Base-by-base conservation (phyloP, 2,888 invertebrate genomes). In the Dicycla oo region DNA sequence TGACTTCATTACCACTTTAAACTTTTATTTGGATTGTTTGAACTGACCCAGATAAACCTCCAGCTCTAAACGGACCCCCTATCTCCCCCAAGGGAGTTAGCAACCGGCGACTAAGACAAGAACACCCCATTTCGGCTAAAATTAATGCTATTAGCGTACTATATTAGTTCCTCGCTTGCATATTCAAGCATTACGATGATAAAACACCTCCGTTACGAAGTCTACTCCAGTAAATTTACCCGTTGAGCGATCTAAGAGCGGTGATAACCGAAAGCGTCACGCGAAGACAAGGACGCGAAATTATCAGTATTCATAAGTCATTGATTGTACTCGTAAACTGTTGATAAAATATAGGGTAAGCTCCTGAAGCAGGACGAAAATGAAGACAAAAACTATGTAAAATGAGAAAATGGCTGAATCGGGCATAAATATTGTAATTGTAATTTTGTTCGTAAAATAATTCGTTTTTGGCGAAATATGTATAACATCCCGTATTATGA, bases 281-380 rank as follows among this genome's bases (percentile, higher is more conserved):
- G 91, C 90, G 86, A 90, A 87, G 86, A 89, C 87, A 87, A 88
- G 85, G 85, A 84, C 86, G 86, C 86, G 75, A 86, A 89, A 86
- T 87, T 87, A 91, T 91, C 89, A 90, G 88, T 86, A 86, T 88
- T 89, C 89, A 91, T 91, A 90, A 89, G 83, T 88, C 87, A 89
- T 80, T 89, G 86, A 88, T 87, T 87, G 58, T 53, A 75, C 74
- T 62, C 57, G 88, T 84, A 84, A 69, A 77, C 68, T 79, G 49
- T 62, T 34, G 69, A 60, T 63, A 79, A 74, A 65, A 58, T 76
- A 60, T 45, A 38, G 18, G 51, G 18, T n/a, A 40, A 34, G 51
- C 30, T 75, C 51, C 51, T 13, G n/a, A 26, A 47, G 26, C 43
- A 23, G 18, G n/a, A 73, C 26, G 26, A n/a, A 40, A 71, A 30